Evolutionary conservation across 2,888 invertebrate genomes (phyloP).

Genomic region (Parnassius orleans): DNA sequence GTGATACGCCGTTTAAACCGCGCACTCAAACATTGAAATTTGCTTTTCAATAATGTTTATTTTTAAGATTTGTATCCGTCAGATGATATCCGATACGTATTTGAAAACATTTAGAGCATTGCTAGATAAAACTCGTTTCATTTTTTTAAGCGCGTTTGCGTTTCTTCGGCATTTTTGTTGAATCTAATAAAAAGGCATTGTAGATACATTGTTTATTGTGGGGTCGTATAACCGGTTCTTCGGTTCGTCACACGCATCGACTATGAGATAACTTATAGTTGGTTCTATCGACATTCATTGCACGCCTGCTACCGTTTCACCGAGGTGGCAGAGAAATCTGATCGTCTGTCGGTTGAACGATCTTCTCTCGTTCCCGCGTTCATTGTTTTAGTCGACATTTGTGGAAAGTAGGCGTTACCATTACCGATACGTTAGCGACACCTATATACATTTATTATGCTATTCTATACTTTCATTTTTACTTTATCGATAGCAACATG

Average conservation of each 20-base stretch:
- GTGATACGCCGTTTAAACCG: conserved; percentile 41
- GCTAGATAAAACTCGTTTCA: conserved; percentile 43
- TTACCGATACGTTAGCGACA: too few relatives aligned
- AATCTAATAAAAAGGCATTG: conserved; percentile 62
- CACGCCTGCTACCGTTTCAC: conserved; percentile 55
- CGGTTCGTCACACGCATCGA: conserved; percentile 65
- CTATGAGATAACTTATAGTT: conserved; percentile 75
- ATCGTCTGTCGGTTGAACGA: conserved; percentile 27
- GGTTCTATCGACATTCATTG: conserved; percentile 71
- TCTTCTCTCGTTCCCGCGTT: not conserved
- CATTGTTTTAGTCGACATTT: too few relatives aligned
- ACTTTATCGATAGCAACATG: conserved; percentile 28
- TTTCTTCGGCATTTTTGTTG: conserved; percentile 41
- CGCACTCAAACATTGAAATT: conserved; percentile 44
- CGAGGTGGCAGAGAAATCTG: conserved; percentile 47
- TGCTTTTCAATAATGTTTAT: conserved; percentile 24
- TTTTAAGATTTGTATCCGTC: conserved; percentile 17
- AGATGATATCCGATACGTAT: conserved; percentile 15
- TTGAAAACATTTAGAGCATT: conserved; percentile 31
- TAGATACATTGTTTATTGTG: conserved; percentile 67
- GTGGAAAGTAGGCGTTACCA: too few relatives aligned
- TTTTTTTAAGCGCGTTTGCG: conserved; percentile 21
- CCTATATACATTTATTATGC: too few relatives aligned
- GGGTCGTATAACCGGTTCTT: conserved; percentile 67
- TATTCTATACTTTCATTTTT: too few relatives aligned